phyloP scores from a whole-genome alignment of 2,888 invertebrate species.

The Papilio protenor region DNA sequence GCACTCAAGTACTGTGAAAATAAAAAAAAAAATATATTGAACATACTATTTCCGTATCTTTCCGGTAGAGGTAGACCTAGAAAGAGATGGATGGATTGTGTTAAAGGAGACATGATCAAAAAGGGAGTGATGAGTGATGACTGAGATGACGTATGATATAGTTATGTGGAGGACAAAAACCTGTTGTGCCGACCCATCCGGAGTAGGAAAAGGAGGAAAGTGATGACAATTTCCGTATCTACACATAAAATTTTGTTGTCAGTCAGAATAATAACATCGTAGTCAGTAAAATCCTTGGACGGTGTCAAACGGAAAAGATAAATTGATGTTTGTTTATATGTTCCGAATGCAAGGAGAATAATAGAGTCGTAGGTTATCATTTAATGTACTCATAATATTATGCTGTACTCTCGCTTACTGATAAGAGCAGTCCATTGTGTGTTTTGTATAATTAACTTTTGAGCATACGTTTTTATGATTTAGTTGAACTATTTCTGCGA shows the following conservation, averaged over 20 bases:
- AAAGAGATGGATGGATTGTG: too few species aligned
- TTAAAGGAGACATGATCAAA: too few species aligned
- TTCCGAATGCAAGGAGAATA: conserved; percentile 6
- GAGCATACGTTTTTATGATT: not conserved
- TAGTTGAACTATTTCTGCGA: not conserved
- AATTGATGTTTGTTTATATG: conserved; percentile 2
- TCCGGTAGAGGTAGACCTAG: too few species aligned
- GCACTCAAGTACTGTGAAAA: not conserved
- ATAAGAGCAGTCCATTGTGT: conserved; percentile 12
- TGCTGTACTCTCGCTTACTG: not conserved
- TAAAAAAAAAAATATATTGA: too few species aligned
- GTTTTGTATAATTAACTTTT: not conserved
- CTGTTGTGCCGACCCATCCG: too few species aligned
- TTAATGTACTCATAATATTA: not conserved
- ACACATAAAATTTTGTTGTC: too few species aligned
- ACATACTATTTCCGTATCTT: too few species aligned
- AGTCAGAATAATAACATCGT: not conserved
- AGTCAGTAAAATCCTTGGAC: not conserved
- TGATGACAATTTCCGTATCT: too few species aligned
- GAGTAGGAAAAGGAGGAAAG: too few species aligned
- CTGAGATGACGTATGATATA: too few species aligned
- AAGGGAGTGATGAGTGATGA: too few species aligned
- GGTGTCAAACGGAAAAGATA: conserved; percentile 19
- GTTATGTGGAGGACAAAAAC: too few species aligned
- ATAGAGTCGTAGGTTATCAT: conserved; percentile 13